Conservation (phyloP, 2,797 vertebrate species). For the Sparus aurata region DNA sequence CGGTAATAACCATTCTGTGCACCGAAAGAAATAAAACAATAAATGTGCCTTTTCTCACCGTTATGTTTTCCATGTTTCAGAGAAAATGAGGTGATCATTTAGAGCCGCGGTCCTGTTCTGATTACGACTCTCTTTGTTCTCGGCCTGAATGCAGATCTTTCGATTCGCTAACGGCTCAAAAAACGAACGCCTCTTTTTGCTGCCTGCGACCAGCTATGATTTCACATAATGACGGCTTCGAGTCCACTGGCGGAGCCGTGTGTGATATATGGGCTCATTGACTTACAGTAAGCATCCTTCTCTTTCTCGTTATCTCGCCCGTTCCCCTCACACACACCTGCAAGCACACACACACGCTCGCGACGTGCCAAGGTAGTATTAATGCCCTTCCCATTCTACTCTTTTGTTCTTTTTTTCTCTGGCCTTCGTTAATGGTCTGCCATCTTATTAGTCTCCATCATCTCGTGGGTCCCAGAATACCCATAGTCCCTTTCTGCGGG, state of each 20-base stretch:
- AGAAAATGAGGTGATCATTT: conserved; percentile 55
- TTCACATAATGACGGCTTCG: conserved; percentile 42
- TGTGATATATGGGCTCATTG: conserved; percentile 20
- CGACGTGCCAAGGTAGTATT: conserved; percentile 22
- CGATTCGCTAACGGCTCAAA: conserved; percentile 35
- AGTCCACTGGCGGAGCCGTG: conserved; percentile 22
- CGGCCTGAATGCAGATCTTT: conserved; percentile 51
- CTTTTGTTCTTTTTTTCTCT: conserved; percentile 41
- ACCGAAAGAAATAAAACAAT: conserved; percentile 33
- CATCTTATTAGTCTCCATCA: conserved; percentile 64
- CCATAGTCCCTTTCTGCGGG: conserved; percentile 50
- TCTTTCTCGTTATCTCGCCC: neutral
- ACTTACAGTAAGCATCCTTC: conserved; percentile 3
- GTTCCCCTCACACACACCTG: conserved; percentile 4
- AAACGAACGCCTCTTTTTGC: conserved; percentile 5
- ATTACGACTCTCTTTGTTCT: conserved; percentile 46
- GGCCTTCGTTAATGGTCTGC: conserved; percentile 56
- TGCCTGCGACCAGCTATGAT: conserved; percentile 16
- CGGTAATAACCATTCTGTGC: conserved; percentile 35
- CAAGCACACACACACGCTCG: neutral
- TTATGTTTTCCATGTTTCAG: conserved; percentile 57
- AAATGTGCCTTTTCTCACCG: conserved; percentile 34
- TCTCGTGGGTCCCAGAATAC: conserved; percentile 50
- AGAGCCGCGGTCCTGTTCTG: conserved; percentile 28
- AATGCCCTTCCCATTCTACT: conserved; percentile 19